Conservation (phyloP, 2,888 invertebrate species). For the Drosophila neutralis region DNA sequence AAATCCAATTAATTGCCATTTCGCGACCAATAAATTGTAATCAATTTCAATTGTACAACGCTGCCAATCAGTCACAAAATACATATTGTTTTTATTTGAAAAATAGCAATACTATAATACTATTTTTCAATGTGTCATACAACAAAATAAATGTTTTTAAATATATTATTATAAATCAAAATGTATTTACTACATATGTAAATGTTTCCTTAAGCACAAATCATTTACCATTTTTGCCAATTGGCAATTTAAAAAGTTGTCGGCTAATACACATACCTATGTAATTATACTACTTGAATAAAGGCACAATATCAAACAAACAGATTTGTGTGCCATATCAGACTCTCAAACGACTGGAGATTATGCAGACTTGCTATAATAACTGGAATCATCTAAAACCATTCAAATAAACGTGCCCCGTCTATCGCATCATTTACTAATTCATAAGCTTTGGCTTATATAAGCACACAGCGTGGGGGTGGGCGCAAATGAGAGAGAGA, state of each 20-base stretch:
- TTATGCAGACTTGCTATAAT: constrained; percentile 32
- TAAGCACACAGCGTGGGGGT: constrained; percentile 4
- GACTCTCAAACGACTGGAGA: constrained; percentile 20
- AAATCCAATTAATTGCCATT: constrained; percentile 64
- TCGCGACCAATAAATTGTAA: constrained; percentile 63
- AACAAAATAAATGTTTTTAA: neutral
- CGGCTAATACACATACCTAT: neutral
- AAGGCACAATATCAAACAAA: constrained; percentile 13
- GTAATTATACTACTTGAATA: neutral
- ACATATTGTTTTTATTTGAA: neutral
- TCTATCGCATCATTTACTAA: constrained; percentile 64
- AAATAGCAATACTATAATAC: neutral
- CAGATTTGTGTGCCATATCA: constrained; percentile 10
- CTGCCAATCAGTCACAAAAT: constrained; percentile 8
- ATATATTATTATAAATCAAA: neutral
- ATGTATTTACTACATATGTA: neutral
- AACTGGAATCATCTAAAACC: constrained; percentile 49
- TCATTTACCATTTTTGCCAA: neutral
- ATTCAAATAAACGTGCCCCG: constrained; percentile 40
- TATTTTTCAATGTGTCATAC: neutral
- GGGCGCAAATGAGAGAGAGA: neutral
- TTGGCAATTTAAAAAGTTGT: constrained; percentile 1
- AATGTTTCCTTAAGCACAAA: neutral
- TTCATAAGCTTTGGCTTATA: constrained; percentile 54
- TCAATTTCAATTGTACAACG: constrained; percentile 56